These are phyloP conservation scores for Gryllus longicercus DNA, from an alignment of 2,888 invertebrate species.

Conservation along the genomic window DNA sequence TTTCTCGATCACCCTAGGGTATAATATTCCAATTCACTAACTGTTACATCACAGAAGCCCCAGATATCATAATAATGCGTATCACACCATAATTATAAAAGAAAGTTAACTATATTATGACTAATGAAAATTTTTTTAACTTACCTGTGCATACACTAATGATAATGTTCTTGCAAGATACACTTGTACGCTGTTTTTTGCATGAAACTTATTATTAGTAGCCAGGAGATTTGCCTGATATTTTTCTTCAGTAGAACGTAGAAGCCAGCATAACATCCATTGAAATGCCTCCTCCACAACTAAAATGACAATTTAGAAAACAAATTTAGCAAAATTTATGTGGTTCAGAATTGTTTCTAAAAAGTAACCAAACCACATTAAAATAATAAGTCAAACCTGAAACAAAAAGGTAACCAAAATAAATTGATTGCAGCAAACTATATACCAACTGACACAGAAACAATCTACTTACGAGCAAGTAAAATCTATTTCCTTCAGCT, in stretches of 20 bases:
- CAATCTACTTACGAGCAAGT: too few species aligned
- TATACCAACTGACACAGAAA: too few species aligned
- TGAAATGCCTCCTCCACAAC: conserved; percentile 70
- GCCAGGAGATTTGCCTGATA: conserved; percentile 55
- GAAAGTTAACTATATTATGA: too few species aligned
- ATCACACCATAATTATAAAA: too few species aligned
- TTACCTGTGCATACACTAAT: conserved; percentile 70
- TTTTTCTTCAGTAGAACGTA: conserved; percentile 64
- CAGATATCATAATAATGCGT: too few species aligned
- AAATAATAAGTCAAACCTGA: neutral
- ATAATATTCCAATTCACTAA: too few species aligned
- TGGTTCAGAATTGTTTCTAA: neutral
- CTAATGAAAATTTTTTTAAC: neutral
- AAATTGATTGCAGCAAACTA: too few species aligned
- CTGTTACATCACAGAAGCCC: too few species aligned
- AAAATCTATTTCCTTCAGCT: too few species aligned
- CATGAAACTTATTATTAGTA: conserved; percentile 67
- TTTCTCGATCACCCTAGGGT: too few species aligned
- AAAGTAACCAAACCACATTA: neutral
- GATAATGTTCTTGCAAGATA: conserved; percentile 73
- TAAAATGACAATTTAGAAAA: conserved; percentile 46
- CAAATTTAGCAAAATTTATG: neutral
- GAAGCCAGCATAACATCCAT: conserved; percentile 79
- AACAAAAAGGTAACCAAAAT: neutral
- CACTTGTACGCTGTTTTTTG: conserved; percentile 77